A percentile compares a stretch with the other conserved stretches of the same genome.
Evolutionary conservation across 2,113 vertebrate species (phyloP).

Genomic region (Zeus faber): DNA sequence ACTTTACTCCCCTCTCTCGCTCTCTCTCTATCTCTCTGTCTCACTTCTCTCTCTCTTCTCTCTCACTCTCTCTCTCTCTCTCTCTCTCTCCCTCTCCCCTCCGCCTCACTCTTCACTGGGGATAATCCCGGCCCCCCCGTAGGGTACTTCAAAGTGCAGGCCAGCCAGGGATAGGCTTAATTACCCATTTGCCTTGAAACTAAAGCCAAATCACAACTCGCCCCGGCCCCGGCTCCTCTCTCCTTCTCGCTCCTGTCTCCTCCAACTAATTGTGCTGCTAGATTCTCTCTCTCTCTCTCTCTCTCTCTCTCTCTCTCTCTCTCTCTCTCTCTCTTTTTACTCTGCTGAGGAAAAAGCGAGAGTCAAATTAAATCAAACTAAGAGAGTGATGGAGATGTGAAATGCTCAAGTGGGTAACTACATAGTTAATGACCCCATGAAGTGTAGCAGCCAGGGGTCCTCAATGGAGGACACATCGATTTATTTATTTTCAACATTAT

Average conservation of each 20-base stretch:
- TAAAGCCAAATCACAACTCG: conserved; percentile 68
- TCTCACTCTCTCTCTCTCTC: conserved; percentile 22
- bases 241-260: too few species aligned
- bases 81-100: conserved; percentile 17
- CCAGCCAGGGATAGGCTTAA: conserved; percentile 72
- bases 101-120: conserved; percentile 58
- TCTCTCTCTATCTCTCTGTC: conserved; percentile 31
- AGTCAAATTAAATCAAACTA: conserved; percentile 49
- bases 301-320: too few species aligned
- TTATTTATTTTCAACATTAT: too few species aligned
- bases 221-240: background rate
- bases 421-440: conserved; percentile 25
- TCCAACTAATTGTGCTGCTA: too few species aligned
- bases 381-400: conserved; percentile 11
- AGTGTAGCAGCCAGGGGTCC: conserved; percentile 5
- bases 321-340: background rate
- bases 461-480: too few species aligned
- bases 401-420: conserved; percentile 34
- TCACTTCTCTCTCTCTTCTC: conserved; percentile 53
- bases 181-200: conserved; percentile 75
- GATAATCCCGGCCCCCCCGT: conserved; percentile 68
- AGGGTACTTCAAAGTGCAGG: conserved; percentile 76
- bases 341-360: conserved; percentile 18
- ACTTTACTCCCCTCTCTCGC: conserved; percentile 26
- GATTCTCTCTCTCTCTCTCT: too few species aligned